phyloP scores from a whole-genome alignment of 2,888 invertebrate genomes.

The Mechanitis mazaeus region DNA sequence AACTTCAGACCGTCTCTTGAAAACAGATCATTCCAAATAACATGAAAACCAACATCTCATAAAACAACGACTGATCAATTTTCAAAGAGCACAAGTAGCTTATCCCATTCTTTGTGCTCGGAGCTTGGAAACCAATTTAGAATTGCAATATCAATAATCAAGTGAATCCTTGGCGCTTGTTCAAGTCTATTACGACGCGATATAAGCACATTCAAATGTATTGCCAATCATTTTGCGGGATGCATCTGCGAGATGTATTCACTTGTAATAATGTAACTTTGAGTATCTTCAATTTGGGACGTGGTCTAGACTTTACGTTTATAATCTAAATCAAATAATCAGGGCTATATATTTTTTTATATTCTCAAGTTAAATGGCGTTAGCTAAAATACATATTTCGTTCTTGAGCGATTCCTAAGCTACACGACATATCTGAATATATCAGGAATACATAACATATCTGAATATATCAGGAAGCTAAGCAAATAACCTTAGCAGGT shows the following conservation, averaged over 20 bases:
- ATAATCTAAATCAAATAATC: no score
- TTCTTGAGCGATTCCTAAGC: no score
- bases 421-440: no score
- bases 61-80: slow-evolving; percentile 4
- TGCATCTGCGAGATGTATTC: slow-evolving; percentile 27
- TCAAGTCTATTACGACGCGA: slow-evolving; percentile 68
- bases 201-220: slow-evolving; percentile 49
- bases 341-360: no score
- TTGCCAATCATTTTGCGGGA: slow-evolving; percentile 42
- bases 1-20: background rate
- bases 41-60: background rate
- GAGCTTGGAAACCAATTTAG: slow-evolving; percentile 59
- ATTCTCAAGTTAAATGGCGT: no score
- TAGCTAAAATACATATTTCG: no score
- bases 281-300: no score
- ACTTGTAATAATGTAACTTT: slow-evolving; percentile 3
- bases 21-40: background rate
- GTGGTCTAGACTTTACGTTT: no score
- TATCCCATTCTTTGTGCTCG: slow-evolving; percentile 22
- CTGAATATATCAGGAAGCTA: slow-evolving; percentile 4
- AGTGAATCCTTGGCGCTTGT: slow-evolving; percentile 71
- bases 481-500: slow-evolving; percentile 31
- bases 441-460: background rate
- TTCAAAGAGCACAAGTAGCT: slow-evolving; percentile 18
- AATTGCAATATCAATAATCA: slow-evolving; percentile 75